Conservation (phyloP, 2,888 invertebrate genomes). For the Geotrupes spiniger region DNA sequence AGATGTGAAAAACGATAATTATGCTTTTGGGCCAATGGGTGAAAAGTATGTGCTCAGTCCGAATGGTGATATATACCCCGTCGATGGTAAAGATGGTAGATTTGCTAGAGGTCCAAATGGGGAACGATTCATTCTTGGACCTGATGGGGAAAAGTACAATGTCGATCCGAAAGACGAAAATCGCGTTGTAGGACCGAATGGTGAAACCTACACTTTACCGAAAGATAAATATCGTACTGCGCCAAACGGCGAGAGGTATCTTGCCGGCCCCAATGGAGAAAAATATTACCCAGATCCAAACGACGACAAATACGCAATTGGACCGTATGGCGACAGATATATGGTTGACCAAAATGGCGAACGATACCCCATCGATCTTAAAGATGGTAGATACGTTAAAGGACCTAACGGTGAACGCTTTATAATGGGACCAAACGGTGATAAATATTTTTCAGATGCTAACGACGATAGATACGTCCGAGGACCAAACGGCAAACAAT, state of each 20-base stretch:
- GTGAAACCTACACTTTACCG: slow-evolving; percentile 14
- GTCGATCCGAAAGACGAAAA: slow-evolving; percentile 16
- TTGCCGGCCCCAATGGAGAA: slow-evolving; percentile 16
- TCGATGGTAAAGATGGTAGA: slow-evolving; percentile 17
- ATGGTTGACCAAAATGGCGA: slow-evolving; percentile 13
- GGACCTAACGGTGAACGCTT: slow-evolving; percentile 8
- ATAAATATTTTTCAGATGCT: slow-evolving; percentile 19
- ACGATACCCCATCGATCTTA: slow-evolving; percentile 11
- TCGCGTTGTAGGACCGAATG: slow-evolving; percentile 13
- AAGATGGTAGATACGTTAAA: slow-evolving; percentile 16
- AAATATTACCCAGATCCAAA: slow-evolving; percentile 17
- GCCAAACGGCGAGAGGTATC: slow-evolving; percentile 14
- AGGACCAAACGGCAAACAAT: slow-evolving; percentile 19
- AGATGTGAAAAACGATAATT: slow-evolving; percentile 18
- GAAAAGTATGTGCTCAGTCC: slow-evolving; percentile 13
- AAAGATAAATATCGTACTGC: slow-evolving; percentile 15
- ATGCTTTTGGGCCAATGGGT: slow-evolving; percentile 11
- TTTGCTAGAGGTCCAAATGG: slow-evolving; percentile 14
- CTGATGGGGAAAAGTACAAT: slow-evolving; percentile 16
- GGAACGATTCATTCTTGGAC: slow-evolving; percentile 12
- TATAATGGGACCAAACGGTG: slow-evolving; percentile 12
- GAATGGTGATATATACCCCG: slow-evolving; percentile 15
- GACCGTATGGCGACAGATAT: slow-evolving; percentile 14
- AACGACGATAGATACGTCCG: slow-evolving; percentile 13
- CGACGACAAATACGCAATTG: slow-evolving; percentile 14